Evolutionary conservation across 2,797 vertebrate genomes (phyloP).

Genomic region (Tachyglossus aculeatus): DNA sequence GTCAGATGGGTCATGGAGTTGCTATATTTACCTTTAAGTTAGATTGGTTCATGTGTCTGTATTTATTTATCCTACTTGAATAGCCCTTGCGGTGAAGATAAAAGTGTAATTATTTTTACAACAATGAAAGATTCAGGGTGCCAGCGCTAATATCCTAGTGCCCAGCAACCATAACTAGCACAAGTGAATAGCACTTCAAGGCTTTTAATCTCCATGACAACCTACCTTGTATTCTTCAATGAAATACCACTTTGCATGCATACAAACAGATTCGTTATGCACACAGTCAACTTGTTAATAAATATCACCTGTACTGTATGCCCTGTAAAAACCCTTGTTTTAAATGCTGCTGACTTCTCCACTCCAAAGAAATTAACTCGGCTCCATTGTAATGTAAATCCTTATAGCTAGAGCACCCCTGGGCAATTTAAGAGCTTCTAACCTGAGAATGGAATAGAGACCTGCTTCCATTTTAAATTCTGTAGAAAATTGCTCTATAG

Average conservation of each 20-base stretch:
- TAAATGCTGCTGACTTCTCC: conserved; percentile 55
- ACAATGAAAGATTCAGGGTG: conserved; percentile 66
- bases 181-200: conserved; percentile 71
- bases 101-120: conserved; percentile 67
- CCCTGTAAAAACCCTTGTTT: conserved; percentile 56
- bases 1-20: conserved; percentile 46
- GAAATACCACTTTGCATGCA: conserved; percentile 74
- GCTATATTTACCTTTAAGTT: conserved; percentile 61
- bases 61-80: conserved; percentile 66
- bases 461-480: conserved; percentile 28
- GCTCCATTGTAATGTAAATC: conserved; percentile 62
- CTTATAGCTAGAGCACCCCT: conserved; percentile 52
- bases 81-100: conserved; percentile 56
- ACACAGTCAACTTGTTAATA: conserved; percentile 71
- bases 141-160: conserved; percentile 64
- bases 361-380: conserved; percentile 64
- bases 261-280: conserved; percentile 72
- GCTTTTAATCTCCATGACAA: conserved; percentile 85
- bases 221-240: conserved; percentile 73
- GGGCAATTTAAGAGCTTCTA: conserved; percentile 49
- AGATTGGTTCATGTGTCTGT: conserved; percentile 53
- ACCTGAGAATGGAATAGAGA: conserved; percentile 55
- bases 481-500: conserved; percentile 6
- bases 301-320: conserved; percentile 66
- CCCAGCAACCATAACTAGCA: conserved; percentile 70